Evolutionary conservation across 1,140 invertebrate species (phyloP), one percentile per base, ranked within the genome.

Genomic region (Solenopsis invicta): DNA sequence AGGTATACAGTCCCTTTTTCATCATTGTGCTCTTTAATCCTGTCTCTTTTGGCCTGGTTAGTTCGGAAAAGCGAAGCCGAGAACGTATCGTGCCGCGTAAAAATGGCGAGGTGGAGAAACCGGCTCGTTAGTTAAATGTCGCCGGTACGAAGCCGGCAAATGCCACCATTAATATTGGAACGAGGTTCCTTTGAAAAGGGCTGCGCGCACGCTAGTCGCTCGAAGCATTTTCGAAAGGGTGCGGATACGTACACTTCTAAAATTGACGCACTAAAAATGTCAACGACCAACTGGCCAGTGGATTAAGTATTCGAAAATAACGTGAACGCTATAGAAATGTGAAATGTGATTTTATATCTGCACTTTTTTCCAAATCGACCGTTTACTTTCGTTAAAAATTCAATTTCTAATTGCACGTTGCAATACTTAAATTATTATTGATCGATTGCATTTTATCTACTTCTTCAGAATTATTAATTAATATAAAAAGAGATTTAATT

Each of bases 161-260:
- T 92, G 90, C 88, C 77, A 72, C 81, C 88, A 92, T 92, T 92
- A 92, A 92, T 92, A 92, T 91, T 92, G 80, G 91, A 92, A 92
- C 86, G 86, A 50, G 62, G 74, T 72, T 59, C 82, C 91, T 88
- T 82, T 92, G 80, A 91, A 92, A 91, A 89, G 84, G 90, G 75
- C 74, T 89, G 2, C 34, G 66, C 62, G 29, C 24, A 45, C 5
- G 24, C 84, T 90, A 85, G 82, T 88, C 86, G 88, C 86, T 86
- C 76, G 89, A 89, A 87, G 90, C 88, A 92, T 87, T 69, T 82
- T 64, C 85, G 78, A 76, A 80, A 67, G 90, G 62, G 88, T 86
- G 90, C 88, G 91, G 91, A 92, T 92, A 87, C 90, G 88, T 86
- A 92, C 90, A 92, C 89, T 92, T 91, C 74, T 89, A 87, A 92